phyloP scores from a whole-genome alignment of 2,888 invertebrate genomes.

The Caenorhabditis sp. region DNA sequence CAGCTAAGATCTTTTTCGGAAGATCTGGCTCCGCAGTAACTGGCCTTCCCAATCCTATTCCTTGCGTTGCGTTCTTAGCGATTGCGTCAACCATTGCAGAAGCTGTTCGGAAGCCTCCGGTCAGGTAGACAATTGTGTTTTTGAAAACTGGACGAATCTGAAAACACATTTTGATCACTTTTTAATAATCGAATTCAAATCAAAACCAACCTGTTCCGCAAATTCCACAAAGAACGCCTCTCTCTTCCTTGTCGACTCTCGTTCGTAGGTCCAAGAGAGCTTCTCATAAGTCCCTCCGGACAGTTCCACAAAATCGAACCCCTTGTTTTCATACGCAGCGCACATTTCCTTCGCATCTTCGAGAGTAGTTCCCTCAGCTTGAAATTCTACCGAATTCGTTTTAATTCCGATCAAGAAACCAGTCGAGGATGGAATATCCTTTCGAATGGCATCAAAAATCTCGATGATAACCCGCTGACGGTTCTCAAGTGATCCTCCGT shows the following conservation, averaged over 20 bases:
- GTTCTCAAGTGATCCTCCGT: conserved; percentile 68
- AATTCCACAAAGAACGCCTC: conserved; percentile 72
- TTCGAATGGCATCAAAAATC: conserved; percentile 67
- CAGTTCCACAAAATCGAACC: conserved; percentile 71
- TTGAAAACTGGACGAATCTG: conserved; percentile 53
- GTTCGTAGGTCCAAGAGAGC: conserved; percentile 35
- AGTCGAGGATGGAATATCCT: conserved; percentile 58
- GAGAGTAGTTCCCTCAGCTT: conserved; percentile 62
- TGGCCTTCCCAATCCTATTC: conserved; percentile 67
- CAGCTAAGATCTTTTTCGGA: conserved; percentile 62
- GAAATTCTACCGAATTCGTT: conserved; percentile 73
- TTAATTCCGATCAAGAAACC: conserved; percentile 71
- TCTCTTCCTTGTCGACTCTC: conserved; percentile 65
- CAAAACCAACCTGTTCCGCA: too few relatives aligned
- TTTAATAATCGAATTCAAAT: too few relatives aligned
- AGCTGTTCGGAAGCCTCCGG: conserved; percentile 71
- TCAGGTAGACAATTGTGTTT: conserved; percentile 61
- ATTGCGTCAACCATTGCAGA: conserved; percentile 67
- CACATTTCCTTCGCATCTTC: conserved; percentile 67
- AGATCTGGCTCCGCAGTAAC: conserved; percentile 70
- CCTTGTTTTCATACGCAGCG: conserved; percentile 31
- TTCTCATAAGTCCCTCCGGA: conserved; percentile 71
- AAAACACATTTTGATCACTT: too few relatives aligned
- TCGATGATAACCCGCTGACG: conserved; percentile 69
- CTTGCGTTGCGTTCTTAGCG: conserved; percentile 58